Conservation (phyloP, 2,888 invertebrate species). For the Clistopyga incitator region DNA sequence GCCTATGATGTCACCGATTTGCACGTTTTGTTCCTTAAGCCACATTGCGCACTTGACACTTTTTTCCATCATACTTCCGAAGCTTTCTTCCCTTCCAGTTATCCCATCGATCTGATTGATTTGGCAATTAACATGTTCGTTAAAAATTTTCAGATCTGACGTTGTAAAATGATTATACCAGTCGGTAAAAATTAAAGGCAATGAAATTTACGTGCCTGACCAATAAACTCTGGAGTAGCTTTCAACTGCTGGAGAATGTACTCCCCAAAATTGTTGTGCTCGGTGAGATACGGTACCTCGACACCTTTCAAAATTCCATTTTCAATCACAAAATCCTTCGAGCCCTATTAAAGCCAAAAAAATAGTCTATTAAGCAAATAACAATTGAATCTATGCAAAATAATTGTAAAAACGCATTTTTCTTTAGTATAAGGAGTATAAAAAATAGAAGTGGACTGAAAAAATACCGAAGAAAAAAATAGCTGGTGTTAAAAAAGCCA, state of each 20-base stretch:
- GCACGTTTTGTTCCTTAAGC: slow-evolving; percentile 64
- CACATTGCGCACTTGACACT: slow-evolving; percentile 49
- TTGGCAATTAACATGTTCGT: background rate
- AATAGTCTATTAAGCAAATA: background rate
- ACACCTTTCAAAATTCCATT: slow-evolving; percentile 26
- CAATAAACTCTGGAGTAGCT: slow-evolving; percentile 55
- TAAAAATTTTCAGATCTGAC: too few relatives aligned
- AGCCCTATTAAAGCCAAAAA: background rate
- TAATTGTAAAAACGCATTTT: too few relatives aligned
- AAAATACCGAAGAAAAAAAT: too few relatives aligned
- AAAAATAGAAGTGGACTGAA: too few relatives aligned
- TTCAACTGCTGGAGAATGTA: slow-evolving; percentile 65
- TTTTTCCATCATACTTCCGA: slow-evolving; percentile 29
- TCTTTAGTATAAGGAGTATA: too few relatives aligned
- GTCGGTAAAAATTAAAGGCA: background rate
- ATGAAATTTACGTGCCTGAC: slow-evolving; percentile 65
- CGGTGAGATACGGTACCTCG: background rate
- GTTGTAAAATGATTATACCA: too few relatives aligned
- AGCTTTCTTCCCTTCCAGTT: slow-evolving; percentile 30
- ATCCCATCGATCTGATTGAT: slow-evolving; percentile 30
- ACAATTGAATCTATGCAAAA: too few relatives aligned
- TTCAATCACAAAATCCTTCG: slow-evolving; percentile 12
- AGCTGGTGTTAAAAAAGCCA: too few relatives aligned
- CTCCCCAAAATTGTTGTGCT: slow-evolving; percentile 61
- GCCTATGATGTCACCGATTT: slow-evolving; percentile 66